These are phyloP conservation scores for Pantherophis guttatus DNA, from an alignment of 2,113 vertebrate genomes.

Conservation along the genomic window DNA sequence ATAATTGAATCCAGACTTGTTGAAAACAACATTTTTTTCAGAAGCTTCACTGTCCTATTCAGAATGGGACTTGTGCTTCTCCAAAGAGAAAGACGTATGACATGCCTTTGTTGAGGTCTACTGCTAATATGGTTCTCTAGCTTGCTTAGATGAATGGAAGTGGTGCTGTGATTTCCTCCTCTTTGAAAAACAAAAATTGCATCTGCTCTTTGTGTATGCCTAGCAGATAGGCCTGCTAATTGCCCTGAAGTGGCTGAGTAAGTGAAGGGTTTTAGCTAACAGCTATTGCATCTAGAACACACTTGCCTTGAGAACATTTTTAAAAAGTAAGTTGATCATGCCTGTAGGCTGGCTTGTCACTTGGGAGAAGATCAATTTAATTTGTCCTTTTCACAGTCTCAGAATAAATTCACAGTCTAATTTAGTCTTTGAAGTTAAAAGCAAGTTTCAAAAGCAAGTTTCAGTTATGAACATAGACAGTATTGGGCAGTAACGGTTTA, in stretches of 20 bases:
- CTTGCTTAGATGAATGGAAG: constrained; percentile 39
- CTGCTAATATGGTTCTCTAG: constrained; percentile 34
- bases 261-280: background rate
- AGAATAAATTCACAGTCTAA: background rate
- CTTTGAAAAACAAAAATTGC: background rate
- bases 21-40: constrained; percentile 38
- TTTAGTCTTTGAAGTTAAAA: background rate
- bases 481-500: background rate
- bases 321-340: background rate
- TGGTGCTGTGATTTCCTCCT: background rate
- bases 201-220: constrained; percentile 17
- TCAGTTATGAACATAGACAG: background rate
- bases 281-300: constrained; percentile 7
- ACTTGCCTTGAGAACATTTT: background rate
- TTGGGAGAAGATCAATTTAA: background rate
- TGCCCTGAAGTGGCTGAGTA: constrained; percentile 6
- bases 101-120: constrained; percentile 14
- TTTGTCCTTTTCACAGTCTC: background rate
- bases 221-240: constrained; percentile 41
- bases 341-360: background rate
- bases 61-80: constrained; percentile 9
- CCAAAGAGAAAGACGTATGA: background rate
- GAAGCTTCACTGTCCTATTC: constrained; percentile 5
- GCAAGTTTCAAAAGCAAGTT: background rate
- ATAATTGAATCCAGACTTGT: background rate